Evolutionary conservation across 2,888 invertebrate species (phyloP), one percentile per base, ranked within the genome.

Genomic region (Philereme transversata): DNA sequence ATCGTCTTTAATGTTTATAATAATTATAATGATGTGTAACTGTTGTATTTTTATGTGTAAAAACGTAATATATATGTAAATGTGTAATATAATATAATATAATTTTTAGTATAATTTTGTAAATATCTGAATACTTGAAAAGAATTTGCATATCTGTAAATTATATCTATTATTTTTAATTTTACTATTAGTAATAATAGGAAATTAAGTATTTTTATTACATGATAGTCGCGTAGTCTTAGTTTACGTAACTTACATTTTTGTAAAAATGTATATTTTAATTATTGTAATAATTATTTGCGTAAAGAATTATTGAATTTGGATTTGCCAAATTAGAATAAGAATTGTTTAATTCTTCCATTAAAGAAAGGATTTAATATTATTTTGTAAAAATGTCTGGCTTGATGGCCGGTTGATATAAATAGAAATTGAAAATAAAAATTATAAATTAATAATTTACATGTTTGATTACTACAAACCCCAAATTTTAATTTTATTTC

Each of bases 231-330:
- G 81, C 70, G 57, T 85, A 86, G 78, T 73, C 74, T 72, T 78
- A 75, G 79, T 77, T 71, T 60, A 65, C 68, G 81, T 84, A 83
- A 84, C 83, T 86, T 84, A 83, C 86, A 86, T 86, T 82, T 85
- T 84, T 90, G 88, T 90, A 90, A 86, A 88, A 90, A 86, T 89
- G 89, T 91, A 90, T 90, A 90, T 89, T 88, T 88, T 87, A 82
- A 83, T 82, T 79, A 85, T 79, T 86, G 85, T 87, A 85, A 86
- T 86, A 85, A 87, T 86, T 86, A 83, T 87, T 83, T 87, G 86
- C 77, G 82, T 83, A 77, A 82, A 82, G 80, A 85, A 84, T 78
- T 83, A 85, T 83, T 87, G 81, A 90, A 91, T 89, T 85, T 87
- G 83, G 84, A 83, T 87, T 90, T 90, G 90, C 91, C 91, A 91